These are phyloP conservation scores for Cabera pusaria DNA, from an alignment of 2,888 invertebrate species.

Conservation along the genomic window DNA sequence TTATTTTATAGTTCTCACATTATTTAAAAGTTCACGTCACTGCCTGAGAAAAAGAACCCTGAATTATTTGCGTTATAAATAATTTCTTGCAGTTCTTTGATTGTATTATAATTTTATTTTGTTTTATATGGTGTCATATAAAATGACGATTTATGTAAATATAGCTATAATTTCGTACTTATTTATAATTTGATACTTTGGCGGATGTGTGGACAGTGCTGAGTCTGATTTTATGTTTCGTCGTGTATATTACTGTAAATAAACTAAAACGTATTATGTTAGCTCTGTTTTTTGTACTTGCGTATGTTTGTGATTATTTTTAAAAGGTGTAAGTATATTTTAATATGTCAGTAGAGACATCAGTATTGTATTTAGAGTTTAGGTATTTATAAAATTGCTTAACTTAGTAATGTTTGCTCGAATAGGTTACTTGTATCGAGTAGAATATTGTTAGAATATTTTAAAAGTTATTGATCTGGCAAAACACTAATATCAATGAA, in stretches of 20 bases:
- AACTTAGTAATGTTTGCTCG: conserved; percentile 24
- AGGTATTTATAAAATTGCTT: conserved; percentile 56
- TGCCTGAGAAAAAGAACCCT: conserved; percentile 52
- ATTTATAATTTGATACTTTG: conserved; percentile 59
- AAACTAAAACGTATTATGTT: conserved; percentile 31
- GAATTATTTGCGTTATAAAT: conserved; percentile 45
- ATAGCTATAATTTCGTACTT: conserved; percentile 64
- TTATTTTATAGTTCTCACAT: conserved; percentile 18
- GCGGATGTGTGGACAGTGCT: conserved; percentile 45
- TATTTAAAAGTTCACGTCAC: conserved; percentile 45
- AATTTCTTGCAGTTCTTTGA: conserved; percentile 43
- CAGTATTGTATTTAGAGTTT: conserved; percentile 68
- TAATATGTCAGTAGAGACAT: conserved; percentile 54
- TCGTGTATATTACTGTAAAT: conserved; percentile 65
- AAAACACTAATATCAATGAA: not conserved
- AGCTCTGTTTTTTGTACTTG: conserved; percentile 32
- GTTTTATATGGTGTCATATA: conserved; percentile 45
- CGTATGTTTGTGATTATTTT: conserved; percentile 62
- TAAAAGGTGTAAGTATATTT: conserved; percentile 60
- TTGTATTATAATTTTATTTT: conserved; percentile 53
- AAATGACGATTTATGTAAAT: conserved; percentile 68
- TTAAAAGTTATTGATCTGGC: conserved; percentile 11
- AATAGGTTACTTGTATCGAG: conserved; percentile 9
- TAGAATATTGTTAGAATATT: conserved; percentile 1
- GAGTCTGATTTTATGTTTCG: conserved; percentile 40